phyloP scores from a whole-genome alignment of 64 coral and sea anemone genomes.

The Pocillopora damicornis region DNA sequence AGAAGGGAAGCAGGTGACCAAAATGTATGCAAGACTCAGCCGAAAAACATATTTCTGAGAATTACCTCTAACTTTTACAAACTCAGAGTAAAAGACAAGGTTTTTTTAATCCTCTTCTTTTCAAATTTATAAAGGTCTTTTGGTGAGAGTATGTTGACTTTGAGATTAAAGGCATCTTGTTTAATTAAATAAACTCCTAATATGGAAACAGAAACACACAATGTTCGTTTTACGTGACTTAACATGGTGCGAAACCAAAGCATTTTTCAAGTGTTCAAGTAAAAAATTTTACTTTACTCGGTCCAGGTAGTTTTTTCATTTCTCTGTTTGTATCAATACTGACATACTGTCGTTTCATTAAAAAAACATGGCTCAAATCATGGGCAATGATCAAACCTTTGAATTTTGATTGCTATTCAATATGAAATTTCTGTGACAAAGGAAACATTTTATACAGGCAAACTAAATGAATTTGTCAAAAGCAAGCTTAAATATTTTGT shows the following conservation, averaged over 20 bases:
- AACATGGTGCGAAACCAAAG: background rate
- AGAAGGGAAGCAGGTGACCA: conserved; percentile 8
- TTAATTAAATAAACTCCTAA: background rate
- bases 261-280: background rate
- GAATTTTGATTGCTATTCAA: background rate
- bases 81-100: background rate
- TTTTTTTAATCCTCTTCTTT: background rate
- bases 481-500: too few species aligned
- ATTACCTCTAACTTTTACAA: background rate
- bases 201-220: background rate
- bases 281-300: background rate
- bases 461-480: background rate
- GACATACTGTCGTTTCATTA: background rate
- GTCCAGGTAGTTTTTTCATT: too few species aligned
- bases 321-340: background rate
- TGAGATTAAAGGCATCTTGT: background rate
- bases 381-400: background rate
- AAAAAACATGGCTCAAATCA: background rate
- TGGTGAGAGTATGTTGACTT: background rate
- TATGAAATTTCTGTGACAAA: background rate
- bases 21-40: background rate
- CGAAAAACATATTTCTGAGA: background rate
- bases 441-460: background rate
- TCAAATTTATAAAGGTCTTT: background rate
- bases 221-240: background rate